Conservation (phyloP, 2,888 invertebrate genomes). For the Xiphydria camelus region DNA sequence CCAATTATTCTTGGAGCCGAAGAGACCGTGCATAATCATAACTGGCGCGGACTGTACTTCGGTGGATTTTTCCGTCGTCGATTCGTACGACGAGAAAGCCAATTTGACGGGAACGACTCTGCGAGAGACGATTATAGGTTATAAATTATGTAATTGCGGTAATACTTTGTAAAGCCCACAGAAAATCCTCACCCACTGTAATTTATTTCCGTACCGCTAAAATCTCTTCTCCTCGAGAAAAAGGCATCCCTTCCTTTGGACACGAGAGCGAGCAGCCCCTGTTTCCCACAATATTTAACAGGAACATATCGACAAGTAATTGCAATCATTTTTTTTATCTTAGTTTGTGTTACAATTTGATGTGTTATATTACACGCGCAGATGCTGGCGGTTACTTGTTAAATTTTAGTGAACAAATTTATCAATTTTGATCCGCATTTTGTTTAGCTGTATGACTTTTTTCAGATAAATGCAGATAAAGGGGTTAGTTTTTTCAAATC, state of each 20-base stretch:
- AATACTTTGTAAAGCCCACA: too few relatives aligned
- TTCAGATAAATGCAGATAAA: too few relatives aligned
- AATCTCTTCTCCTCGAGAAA: neutral
- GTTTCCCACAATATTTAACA: neutral
- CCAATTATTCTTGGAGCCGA: slow-evolving; percentile 90
- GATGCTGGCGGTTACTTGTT: too few relatives aligned
- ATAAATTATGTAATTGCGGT: too few relatives aligned
- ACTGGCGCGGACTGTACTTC: slow-evolving; percentile 63
- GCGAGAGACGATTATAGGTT: too few relatives aligned
- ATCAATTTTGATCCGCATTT: slow-evolving; percentile 2
- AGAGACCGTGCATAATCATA: slow-evolving; percentile 82
- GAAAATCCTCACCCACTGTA: slow-evolving; percentile 1
- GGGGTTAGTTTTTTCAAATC: too few relatives aligned
- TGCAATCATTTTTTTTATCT: slow-evolving; percentile 7
- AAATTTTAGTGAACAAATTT: neutral
- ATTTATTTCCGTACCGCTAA: slow-evolving; percentile 1
- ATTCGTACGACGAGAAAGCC: slow-evolving; percentile 70
- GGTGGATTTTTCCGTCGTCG: slow-evolving; percentile 55
- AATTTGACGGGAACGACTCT: slow-evolving; percentile 63
- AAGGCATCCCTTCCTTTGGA: too few relatives aligned
- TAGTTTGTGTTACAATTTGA: neutral
- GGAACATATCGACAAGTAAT: slow-evolving; percentile 1
- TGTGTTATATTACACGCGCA: neutral
- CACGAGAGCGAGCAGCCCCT: neutral
- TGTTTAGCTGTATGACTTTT: too few relatives aligned